A percentile compares a stretch with the other conserved stretches of the same genome.
These are phyloP conservation scores for Myotis findleyi DNA, from an alignment of 2,797 vertebrate species.

Conservation along the genomic window DNA sequence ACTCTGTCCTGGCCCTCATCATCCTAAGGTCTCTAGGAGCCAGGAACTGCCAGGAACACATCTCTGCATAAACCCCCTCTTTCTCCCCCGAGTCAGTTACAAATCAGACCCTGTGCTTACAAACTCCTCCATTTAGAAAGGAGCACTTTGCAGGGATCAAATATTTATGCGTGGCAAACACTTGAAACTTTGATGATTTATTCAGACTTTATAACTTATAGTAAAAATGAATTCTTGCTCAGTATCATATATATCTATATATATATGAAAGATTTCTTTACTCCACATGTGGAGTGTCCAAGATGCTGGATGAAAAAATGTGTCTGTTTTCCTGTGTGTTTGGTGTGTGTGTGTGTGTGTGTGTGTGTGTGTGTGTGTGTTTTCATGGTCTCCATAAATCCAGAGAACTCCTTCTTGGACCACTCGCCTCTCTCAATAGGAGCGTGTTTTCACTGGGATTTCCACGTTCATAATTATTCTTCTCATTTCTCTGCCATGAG, in stretches of 20 bases:
- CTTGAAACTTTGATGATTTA: slow-evolving; percentile 84
- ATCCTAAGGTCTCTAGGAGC: slow-evolving; percentile 59
- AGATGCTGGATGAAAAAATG: slow-evolving; percentile 84
- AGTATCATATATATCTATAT: slow-evolving; percentile 40
- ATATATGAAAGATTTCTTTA: slow-evolving; percentile 79
- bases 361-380: slow-evolving; percentile 80
- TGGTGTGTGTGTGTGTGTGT: slow-evolving; percentile 80
- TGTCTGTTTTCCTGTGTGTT: slow-evolving; percentile 86
- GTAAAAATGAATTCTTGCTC: slow-evolving; percentile 84
- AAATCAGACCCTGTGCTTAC: slow-evolving; percentile 85
- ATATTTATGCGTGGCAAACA: slow-evolving; percentile 79
- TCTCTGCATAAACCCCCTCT: not conserved
- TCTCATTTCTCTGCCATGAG: slow-evolving; percentile 88
- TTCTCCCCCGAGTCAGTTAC: slow-evolving; percentile 70
- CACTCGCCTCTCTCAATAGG: slow-evolving; percentile 88
- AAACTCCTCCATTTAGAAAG: slow-evolving; percentile 84
- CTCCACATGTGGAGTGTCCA: slow-evolving; percentile 78
- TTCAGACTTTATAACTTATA: slow-evolving; percentile 80
- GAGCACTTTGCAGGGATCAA: slow-evolving; percentile 86
- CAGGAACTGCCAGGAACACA: slow-evolving; percentile 48
- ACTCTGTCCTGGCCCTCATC: slow-evolving; percentile 47
- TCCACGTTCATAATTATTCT: slow-evolving; percentile 91
- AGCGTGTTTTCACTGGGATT: slow-evolving; percentile 90
- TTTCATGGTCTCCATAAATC: slow-evolving; percentile 88
- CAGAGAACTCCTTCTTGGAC: slow-evolving; percentile 87